phyloP scores from a whole-genome alignment of 2,797 vertebrate species.

The Hypotaenidia okinawae region DNA sequence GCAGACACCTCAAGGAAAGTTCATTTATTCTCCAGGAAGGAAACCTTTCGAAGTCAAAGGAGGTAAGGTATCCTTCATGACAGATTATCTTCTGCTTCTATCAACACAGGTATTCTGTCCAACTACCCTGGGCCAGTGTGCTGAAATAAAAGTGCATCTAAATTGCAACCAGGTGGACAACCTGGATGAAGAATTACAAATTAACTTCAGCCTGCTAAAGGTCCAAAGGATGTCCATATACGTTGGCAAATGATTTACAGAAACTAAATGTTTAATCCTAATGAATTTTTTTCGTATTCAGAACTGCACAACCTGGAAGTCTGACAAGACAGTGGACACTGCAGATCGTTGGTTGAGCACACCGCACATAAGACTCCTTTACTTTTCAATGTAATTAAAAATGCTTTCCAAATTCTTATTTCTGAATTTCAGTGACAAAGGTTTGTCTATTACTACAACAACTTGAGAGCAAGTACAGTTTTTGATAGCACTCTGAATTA shows the following conservation, averaged over 20 bases:
- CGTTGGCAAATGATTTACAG: slow-evolving; percentile 12
- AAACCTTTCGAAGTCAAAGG: not conserved
- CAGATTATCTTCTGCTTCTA: not conserved
- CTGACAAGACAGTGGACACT: not conserved
- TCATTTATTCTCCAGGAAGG: slow-evolving; percentile 25
- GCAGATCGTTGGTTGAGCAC: not conserved
- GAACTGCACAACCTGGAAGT: not conserved
- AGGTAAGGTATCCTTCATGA: not conserved
- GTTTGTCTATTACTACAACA: not conserved
- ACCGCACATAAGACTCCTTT: not conserved
- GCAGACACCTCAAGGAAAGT: slow-evolving; percentile 25
- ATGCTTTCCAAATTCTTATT: not conserved
- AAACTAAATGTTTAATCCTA: not conserved
- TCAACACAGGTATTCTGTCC: not conserved
- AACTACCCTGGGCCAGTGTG: not conserved
- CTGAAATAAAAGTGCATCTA: not conserved
- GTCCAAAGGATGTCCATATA: not conserved
- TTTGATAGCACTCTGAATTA: not conserved
- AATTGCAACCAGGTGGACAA: not conserved
- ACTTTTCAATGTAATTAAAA: not conserved
- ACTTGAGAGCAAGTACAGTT: not conserved
- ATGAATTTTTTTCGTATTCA: not conserved
- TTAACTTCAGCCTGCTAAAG: not conserved
- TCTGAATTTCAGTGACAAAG: not conserved
- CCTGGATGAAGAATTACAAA: not conserved